phyloP scores from a whole-genome alignment of 2,113 vertebrate species.

The Peromyscus polionotus region DNA sequence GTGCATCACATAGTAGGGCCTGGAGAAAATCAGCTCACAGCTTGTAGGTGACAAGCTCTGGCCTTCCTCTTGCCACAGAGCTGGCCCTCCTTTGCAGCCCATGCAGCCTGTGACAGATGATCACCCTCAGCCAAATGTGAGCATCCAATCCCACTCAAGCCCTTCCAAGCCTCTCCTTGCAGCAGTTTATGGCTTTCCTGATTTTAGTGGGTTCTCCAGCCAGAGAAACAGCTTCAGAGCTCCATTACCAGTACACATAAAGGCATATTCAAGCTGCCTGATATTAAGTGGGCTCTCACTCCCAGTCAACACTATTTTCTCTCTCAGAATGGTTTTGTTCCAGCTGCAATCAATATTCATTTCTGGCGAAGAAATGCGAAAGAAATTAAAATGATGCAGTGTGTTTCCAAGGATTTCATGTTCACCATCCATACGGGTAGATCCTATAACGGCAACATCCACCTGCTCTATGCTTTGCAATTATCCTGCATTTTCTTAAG shows the following conservation, averaged over 20 bases:
- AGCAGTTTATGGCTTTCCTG: constrained; percentile 14
- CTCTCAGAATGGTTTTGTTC: constrained; percentile 40
- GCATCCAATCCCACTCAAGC: not conserved
- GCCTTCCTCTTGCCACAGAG: not conserved
- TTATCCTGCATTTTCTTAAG: not conserved
- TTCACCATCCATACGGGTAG: not conserved
- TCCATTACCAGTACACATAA: constrained; percentile 63
- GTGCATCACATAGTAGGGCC: not conserved
- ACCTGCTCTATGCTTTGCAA: constrained; percentile 1
- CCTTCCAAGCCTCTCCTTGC: not conserved
- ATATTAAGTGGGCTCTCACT: constrained; percentile 50
- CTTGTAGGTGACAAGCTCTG: not conserved
- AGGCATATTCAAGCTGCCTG: constrained; percentile 61
- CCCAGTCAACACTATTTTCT: constrained; percentile 34
- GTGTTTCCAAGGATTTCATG: constrained; percentile 58
- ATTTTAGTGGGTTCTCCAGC: not conserved
- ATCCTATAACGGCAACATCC: not conserved
- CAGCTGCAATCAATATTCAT: constrained; percentile 60
- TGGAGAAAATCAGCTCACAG: not conserved
- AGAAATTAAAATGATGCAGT: constrained; percentile 11
- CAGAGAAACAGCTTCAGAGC: constrained; percentile 39
- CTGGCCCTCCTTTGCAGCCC: not conserved
- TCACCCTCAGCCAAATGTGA: not conserved
- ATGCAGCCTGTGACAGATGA: not conserved
- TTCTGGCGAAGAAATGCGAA: constrained; percentile 61